Evolutionary conservation across 1,140 invertebrate species (phyloP), one percentile per base, ranked within the genome.

Genomic region (Diabrotica undecimpunctata): DNA sequence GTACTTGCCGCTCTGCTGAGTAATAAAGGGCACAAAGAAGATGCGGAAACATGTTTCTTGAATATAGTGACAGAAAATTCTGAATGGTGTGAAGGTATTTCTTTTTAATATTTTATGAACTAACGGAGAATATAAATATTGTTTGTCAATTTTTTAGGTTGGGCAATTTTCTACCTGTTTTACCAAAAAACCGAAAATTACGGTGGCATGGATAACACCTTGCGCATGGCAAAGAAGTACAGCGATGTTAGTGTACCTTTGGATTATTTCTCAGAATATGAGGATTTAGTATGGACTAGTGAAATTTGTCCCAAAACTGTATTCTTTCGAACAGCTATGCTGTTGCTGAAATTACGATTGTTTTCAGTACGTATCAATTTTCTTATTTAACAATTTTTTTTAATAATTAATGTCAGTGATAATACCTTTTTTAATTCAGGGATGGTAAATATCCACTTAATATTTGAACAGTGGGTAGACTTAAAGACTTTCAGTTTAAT

Each of bases 41-140:
- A 74, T 60, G 72, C 74, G 5, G 75, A 77, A 70, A 75, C 70
- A 7, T 74, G 72, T 66, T 72, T 77, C 10, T 56, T 77, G 53
- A 72, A 71, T 11, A 11, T 73, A 25, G 54, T 73, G 54, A 53
- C 70, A 9, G 54, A 65, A 37, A 39, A 70, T 11, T 64, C 72
- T 6, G 65, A 64, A 61, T 75, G 72, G 73, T n/a, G 66, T 2
- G 73, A 75, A 70, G 72, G 70, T 70, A 51, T 41, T 14, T 11
- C 10, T 54, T 12, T 9, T n/a, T 13, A 13, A n/a, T n/a, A n/a
- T n/a, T n/a, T n/a, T n/a, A n/a, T n/a, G n/a, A n/a, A n/a, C 12
- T n/a, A 46, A 46, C 8, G 41, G 41, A 46, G 8, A 46, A n/a
- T 46, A 46, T 8, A 46, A 46, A 6, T 46, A 54, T 6, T n/a